Evolutionary conservation across 1,140 invertebrate genomes (phyloP).

Genomic region (Drosophila nikananu): DNA sequence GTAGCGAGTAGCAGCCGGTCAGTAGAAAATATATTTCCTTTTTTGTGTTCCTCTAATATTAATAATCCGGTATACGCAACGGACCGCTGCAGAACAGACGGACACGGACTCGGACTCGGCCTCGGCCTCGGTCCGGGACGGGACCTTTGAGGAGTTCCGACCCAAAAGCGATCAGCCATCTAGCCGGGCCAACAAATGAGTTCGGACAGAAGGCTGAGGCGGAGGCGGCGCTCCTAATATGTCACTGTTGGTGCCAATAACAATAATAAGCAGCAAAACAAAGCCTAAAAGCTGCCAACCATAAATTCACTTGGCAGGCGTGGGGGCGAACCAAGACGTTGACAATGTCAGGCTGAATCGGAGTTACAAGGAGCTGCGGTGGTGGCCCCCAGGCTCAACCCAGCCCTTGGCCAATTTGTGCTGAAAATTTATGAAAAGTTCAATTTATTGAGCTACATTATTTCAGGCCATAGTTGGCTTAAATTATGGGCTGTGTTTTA

Average conservation of each 20-base stretch:
- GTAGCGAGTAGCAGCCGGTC: conserved; percentile 59
- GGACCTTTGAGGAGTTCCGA: conserved; percentile 32
- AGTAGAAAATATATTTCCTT: conserved; percentile 80
- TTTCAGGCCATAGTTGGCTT: conserved; percentile 66
- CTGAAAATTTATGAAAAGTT: conserved; percentile 82
- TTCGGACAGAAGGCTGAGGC: conserved; percentile 50
- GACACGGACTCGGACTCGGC: neutral
- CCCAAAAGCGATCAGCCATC: conserved; percentile 46
- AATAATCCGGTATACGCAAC: conserved; percentile 80
- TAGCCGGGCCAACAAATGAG: conserved; percentile 68
- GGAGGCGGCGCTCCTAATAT: conserved; percentile 66
- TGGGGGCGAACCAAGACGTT: conserved; percentile 59
- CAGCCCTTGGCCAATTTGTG: conserved; percentile 64
- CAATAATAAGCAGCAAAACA: conserved; percentile 84
- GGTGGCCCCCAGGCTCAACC: conserved; percentile 20
- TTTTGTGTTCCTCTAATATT: conserved; percentile 71
- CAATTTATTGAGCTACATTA: conserved; percentile 79
- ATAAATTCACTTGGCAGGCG: conserved; percentile 68
- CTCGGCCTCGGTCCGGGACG: neutral
- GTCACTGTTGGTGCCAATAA: conserved; percentile 83
- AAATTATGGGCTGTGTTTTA: conserved; percentile 19
- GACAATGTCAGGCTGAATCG: conserved; percentile 63
- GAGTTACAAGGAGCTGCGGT: conserved; percentile 2
- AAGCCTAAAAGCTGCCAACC: conserved; percentile 82
- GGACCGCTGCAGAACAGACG: conserved; percentile 8